Percentiles rank a stretch among this genome's conserved stretches.
These are phyloP conservation scores for Parazoanthus darwini DNA, from an alignment of 92 coral and sea anemone genomes.

Conservation along the genomic window DNA sequence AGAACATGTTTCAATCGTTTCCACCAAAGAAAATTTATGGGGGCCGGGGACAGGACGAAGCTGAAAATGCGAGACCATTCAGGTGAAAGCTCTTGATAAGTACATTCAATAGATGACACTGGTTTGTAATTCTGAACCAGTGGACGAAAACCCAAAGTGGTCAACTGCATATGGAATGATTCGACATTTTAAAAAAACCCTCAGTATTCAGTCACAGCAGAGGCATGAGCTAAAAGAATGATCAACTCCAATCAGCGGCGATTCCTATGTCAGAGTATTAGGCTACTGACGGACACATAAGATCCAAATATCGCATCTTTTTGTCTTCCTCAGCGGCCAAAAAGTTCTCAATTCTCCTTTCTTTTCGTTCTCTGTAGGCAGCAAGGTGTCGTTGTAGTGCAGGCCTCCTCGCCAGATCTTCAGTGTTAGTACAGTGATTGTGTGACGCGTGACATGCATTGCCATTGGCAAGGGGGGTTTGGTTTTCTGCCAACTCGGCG, in stretches of 20 bases:
- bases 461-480: slow-evolving; percentile 39
- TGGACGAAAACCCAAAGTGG: no score
- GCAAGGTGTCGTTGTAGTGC: slow-evolving; percentile 58
- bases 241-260: not conserved
- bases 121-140: no score
- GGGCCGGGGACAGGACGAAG: not conserved
- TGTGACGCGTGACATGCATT: slow-evolving; percentile 30
- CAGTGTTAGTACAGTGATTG: slow-evolving; percentile 17
- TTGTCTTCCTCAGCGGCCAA: slow-evolving; percentile 64
- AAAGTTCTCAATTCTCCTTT: slow-evolving; percentile 68
- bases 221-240: not conserved
- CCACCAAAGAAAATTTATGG: no score
- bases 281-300: slow-evolving; percentile 45
- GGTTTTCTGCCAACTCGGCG: slow-evolving; percentile 50
- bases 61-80: no score
- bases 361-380: slow-evolving; percentile 54
- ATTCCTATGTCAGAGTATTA: not conserved
- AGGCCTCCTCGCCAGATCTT: slow-evolving; percentile 65
- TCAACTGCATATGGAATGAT: not conserved
- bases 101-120: no score
- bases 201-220: not conserved
- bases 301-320: slow-evolving; percentile 60
- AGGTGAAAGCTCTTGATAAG: not conserved
- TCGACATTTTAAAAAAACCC: not conserved
- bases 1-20: not conserved